Base-by-base conservation (phyloP, 2,888 invertebrate genomes). In the Pristionchus japonicus region DNA sequence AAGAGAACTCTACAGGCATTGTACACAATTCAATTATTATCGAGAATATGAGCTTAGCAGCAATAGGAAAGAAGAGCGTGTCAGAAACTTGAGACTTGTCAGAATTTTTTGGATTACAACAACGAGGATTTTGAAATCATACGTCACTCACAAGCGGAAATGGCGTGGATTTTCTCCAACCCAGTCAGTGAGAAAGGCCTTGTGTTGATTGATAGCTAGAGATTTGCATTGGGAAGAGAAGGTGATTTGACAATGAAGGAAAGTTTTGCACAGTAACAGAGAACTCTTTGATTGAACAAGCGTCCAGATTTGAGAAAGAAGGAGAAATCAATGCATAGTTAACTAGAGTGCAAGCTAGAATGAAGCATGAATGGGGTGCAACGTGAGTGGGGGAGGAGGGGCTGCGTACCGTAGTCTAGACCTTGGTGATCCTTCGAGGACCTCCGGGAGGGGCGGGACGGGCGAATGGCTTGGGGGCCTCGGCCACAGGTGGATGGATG, bases 361-460 rank as follows among this genome's bases (percentile, higher is more conserved):
- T 40, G 80, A 47, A 37, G 40, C n/a, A 80, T 47, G 47, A 80
- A 77, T 77, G 23, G 80, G 49, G 49, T 83, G 57, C n/a, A 49
- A 52, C 47, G 52, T 52, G 34, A 83, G 52, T 52, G 23, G 27
- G 37, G 49, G 52, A 9, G 27, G 31, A n/a, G 77, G 43, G 40
- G 43, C 1, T 83, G 34, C 52, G 52, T 52, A 52, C 61, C 40
- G 61, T 47, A 43, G 15, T 43, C 85, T 85, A 85, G 61, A 93
- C 92, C 91, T 93, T 93, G 61, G 93, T 93, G 85, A 94, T 93
- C 84, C 94, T 91, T 31, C 93, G 91, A 43, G 93, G 91, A 27
- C 93, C 94, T 31, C 92, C 90, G 61, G 98, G 99, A 15, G 98
- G 98, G 95, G 98, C 98, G 1, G 99, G 99, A 95, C 98, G 98